Evolutionary conservation across 2,888 invertebrate species (phyloP).

Genomic region (Leptura quadrifasciata): DNA sequence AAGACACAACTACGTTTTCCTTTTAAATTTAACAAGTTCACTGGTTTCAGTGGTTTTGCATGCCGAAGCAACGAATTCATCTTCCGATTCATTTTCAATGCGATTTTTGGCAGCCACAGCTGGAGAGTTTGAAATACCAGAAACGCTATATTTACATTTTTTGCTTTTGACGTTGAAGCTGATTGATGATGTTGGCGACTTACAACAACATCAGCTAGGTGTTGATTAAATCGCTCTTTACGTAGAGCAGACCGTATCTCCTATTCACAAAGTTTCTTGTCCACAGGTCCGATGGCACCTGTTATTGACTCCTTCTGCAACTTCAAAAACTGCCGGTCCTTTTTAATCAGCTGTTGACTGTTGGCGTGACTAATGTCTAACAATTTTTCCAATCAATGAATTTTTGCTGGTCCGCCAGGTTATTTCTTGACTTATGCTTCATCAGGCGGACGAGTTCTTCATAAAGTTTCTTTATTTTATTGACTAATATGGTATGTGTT

Average conservation of each 20-base stretch:
- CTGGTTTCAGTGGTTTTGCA: neutral
- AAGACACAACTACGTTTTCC: neutral
- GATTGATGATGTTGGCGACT: neutral
- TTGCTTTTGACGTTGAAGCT: neutral
- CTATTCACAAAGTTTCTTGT: too few species aligned
- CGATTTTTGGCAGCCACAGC: neutral
- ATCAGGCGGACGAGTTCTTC: too few species aligned
- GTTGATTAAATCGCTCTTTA: slow-evolving; percentile 6
- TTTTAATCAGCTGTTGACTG: too few species aligned
- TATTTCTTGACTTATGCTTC: too few species aligned
- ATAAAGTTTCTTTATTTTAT: too few species aligned
- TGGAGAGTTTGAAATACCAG: neutral
- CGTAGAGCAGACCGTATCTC: neutral
- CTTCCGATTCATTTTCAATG: neutral
- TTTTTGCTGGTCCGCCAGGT: too few species aligned
- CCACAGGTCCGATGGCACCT: slow-evolving; percentile 11
- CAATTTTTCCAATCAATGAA: too few species aligned
- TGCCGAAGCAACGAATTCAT: neutral
- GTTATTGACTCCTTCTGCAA: too few species aligned
- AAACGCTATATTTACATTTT: neutral
- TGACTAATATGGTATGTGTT: too few species aligned
- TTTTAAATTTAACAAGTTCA: neutral
- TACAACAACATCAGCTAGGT: neutral
- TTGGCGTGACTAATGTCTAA: too few species aligned
- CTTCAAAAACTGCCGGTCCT: too few species aligned